These are phyloP conservation scores for Campoplex nolae DNA, from an alignment of 2,888 invertebrate genomes.

Conservation along the genomic window DNA sequence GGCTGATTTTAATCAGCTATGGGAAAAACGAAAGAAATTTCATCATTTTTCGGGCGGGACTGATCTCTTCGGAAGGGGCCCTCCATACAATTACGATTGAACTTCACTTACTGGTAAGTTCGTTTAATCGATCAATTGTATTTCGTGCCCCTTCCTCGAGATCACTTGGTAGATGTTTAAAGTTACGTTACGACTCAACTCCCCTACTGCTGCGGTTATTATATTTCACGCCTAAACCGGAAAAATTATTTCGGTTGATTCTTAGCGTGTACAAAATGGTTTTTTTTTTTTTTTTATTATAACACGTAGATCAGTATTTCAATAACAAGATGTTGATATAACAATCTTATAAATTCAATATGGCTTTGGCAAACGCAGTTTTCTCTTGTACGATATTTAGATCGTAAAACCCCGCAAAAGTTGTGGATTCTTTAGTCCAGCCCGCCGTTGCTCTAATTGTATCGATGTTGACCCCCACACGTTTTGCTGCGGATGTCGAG, in stretches of 20 bases:
- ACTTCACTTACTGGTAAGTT: conserved; percentile 43
- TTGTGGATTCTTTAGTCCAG: conserved; percentile 33
- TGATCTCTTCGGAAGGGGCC: conserved; percentile 52
- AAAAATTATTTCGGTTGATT: neutral
- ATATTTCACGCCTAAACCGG: conserved; percentile 16
- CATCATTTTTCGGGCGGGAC: conserved; percentile 44
- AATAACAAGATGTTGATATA: neutral
- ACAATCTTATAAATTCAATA: conserved; percentile 17
- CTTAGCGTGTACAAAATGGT: neutral
- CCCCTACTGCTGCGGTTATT: neutral
- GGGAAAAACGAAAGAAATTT: conserved; percentile 21
- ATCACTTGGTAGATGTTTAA: conserved; percentile 61
- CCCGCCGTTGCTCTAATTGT: conserved; percentile 34
- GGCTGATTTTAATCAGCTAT: conserved; percentile 35
- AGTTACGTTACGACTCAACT: conserved; percentile 40
- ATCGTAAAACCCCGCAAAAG: conserved; percentile 40
- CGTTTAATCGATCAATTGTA: conserved; percentile 61
- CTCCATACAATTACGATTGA: conserved; percentile 30
- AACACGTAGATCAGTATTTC: neutral
- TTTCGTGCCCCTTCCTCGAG: conserved; percentile 64
- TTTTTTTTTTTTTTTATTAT: neutral
- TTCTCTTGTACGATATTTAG: conserved; percentile 20
- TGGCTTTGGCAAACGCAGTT: conserved; percentile 40
- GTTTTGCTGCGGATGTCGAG: conserved; percentile 39
- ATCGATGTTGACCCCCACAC: conserved; percentile 29